Evolutionary conservation across 2,797 vertebrate species (phyloP).

Genomic region (Cuniculus paca): DNA sequence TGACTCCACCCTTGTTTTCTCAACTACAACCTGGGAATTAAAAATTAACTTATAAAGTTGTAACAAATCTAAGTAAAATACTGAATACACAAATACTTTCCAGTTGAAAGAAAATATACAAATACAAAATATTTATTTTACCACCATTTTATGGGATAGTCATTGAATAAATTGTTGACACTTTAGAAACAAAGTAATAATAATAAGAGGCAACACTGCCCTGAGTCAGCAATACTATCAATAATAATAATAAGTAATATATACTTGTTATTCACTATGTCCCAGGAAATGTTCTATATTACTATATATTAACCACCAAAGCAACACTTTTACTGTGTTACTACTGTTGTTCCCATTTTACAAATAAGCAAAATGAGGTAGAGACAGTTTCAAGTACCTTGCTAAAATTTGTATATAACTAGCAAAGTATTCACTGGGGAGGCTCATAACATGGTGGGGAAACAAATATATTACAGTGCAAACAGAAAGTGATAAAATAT

Average conservation of each 20-base stretch:
- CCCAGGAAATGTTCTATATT: neutral
- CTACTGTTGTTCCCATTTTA: neutral
- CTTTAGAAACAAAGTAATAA: neutral
- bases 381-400: neutral
- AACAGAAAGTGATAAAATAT: neutral
- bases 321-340: neutral
- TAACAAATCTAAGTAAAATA: neutral
- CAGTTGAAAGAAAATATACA: neutral
- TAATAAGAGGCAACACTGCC: neutral
- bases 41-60: neutral
- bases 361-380: slow-evolving; percentile 23
- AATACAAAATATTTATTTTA: neutral
- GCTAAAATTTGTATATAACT: neutral
- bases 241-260: neutral
- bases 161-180: neutral
- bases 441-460: neutral
- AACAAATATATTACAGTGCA: neutral
- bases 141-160: neutral
- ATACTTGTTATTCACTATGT: neutral
- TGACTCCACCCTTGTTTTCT: neutral
- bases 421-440: neutral
- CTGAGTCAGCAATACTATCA: neutral
- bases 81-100: neutral
- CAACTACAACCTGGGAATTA: neutral
- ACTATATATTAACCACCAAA: neutral